Evolutionary conservation across 2,797 vertebrate genomes (phyloP).

Genomic region (Molossus alvarezi): DNA sequence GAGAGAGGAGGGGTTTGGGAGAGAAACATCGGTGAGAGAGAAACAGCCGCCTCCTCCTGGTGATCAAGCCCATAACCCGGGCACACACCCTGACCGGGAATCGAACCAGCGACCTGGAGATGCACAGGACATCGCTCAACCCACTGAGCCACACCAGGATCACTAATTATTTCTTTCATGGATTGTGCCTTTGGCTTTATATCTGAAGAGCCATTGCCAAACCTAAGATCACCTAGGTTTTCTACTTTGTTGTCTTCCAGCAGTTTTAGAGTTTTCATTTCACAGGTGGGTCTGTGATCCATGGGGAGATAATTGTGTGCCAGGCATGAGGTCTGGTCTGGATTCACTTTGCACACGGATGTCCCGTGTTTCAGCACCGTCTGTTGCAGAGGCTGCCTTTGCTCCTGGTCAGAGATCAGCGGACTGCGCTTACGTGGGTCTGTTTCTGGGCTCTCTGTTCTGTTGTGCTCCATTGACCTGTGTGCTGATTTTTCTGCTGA

Average conservation of each 20-base stretch:
- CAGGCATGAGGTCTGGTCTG: not conserved
- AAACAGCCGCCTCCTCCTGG: no score
- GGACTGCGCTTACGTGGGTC: not conserved
- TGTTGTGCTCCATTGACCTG: not conserved
- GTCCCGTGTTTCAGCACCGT: not conserved
- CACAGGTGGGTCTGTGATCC: not conserved
- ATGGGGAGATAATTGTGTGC: not conserved
- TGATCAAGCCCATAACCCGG: no score
- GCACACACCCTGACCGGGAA: no score
- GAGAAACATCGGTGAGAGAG: no score
- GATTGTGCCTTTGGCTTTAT: not conserved
- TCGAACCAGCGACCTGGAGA: no score
- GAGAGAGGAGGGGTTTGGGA: no score
- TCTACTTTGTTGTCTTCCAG: not conserved
- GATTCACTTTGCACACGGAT: not conserved
- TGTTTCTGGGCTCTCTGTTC: not conserved
- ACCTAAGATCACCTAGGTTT: not conserved
- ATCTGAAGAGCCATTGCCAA: no score
- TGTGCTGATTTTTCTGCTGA: not conserved
- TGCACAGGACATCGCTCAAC: no score
- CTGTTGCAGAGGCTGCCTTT: not conserved
- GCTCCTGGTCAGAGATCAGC: not conserved
- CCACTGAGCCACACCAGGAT: no score
- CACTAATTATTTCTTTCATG: not conserved
- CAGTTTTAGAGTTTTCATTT: not conserved